Conservation (phyloP, 2,113 vertebrate species). For the Melanotaenia duboulayi region DNA sequence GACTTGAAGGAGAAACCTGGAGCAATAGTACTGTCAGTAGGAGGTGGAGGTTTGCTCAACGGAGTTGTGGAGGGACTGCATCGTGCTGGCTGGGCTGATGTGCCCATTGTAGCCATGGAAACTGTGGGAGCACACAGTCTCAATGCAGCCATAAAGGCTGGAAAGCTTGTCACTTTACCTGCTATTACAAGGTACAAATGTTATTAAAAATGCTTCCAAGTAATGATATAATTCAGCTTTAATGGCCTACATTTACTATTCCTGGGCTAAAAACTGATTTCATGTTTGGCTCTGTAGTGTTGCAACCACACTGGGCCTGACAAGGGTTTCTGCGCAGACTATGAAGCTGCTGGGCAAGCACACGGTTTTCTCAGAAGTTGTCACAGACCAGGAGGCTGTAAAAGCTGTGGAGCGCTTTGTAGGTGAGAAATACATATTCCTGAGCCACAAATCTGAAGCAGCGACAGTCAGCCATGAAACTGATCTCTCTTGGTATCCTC, state of each 20-base stretch:
- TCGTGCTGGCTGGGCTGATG: constrained; percentile 86
- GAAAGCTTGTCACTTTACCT: constrained; percentile 85
- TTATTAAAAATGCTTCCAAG: background rate
- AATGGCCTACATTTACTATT: background rate
- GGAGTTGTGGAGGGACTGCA: constrained; percentile 87
- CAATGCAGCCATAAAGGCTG: constrained; percentile 83
- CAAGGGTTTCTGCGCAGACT: constrained; percentile 83
- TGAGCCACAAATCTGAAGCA: background rate
- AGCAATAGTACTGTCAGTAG: constrained; percentile 88
- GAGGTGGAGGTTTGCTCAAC: constrained; percentile 89
- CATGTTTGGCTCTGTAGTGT: constrained; percentile 75
- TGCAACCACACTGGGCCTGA: constrained; percentile 89
- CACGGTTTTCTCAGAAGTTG: constrained; percentile 84
- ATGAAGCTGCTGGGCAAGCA: constrained; percentile 84
- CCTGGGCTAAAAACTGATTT: background rate
- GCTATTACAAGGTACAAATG: constrained; percentile 89
- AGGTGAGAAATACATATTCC: constrained; percentile 79
- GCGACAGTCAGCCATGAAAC: background rate
- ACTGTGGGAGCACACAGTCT: constrained; percentile 90
- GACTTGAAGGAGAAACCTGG: constrained; percentile 84
- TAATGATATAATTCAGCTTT: background rate
- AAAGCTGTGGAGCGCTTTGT: constrained; percentile 86
- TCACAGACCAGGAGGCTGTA: constrained; percentile 89
- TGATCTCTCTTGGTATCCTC: constrained; percentile 7
- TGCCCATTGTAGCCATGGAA: constrained; percentile 90